Evolutionary conservation across 2,888 invertebrate species (phyloP), one percentile per base, ranked within the genome.

Genomic region (Stenodema calcarata): DNA sequence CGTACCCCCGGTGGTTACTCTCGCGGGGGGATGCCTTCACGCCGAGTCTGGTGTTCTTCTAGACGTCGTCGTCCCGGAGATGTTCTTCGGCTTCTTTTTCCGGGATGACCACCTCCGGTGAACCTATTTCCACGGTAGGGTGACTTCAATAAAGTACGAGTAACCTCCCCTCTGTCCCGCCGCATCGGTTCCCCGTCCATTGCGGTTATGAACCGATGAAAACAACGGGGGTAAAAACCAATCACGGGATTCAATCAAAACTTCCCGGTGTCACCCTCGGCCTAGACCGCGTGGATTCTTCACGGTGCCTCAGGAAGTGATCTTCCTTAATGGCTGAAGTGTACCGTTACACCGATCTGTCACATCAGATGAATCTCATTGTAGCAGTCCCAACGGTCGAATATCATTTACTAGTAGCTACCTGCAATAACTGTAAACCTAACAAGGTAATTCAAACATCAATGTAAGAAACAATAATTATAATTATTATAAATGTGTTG

Each of bases 71-170:
- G 11, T 23, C 23, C 23, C 23, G 23, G 62, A 16, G 50, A 50
- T n/a, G 62, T 78, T 78, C 78, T 44, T 44, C 42, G 23, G 28
- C 41, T 84, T 44, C 75, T 73, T 84, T 73, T 44, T 69, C 75
- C 73, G 41, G 41, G 42, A 30, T 84, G 84, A 84, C 84, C 84
- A 84, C 84, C 84, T 84, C 84, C 84, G 75, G 75, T 73, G 84
- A 70, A 62, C 84, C 75, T 70, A 84, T 84, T 84, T 86, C 86
- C 86, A 86, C 86, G 86, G 50, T 86, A 54, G 73, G 69, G 50
- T 86, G 86, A 78, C 54, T 86, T 47, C 73, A 62, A 86, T 69
- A 86, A 47, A 86, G 80, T 54, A 80, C 80, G 12, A n/a, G n/a
- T n/a, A n/a, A 54, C 78, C 44, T 27, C 78, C 35, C n/a, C 30